phyloP scores from a whole-genome alignment of 2,888 invertebrate species.

The Dynastes maya region DNA sequence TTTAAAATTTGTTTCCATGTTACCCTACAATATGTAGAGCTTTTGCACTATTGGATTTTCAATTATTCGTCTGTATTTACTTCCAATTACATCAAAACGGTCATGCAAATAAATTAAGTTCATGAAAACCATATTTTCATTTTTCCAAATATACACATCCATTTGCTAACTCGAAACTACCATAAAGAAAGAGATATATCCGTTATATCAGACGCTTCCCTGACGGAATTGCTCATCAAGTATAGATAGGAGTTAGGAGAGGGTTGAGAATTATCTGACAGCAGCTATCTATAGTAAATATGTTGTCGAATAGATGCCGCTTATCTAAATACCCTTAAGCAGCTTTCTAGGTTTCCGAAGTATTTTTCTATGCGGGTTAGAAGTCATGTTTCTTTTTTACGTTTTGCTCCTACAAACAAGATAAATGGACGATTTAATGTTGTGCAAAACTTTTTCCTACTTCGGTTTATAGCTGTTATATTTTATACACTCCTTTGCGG shows the following conservation, averaged over 20 bases:
- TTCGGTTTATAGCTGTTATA: constrained; percentile 5
- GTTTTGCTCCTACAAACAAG: not conserved
- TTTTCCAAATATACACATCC: too few species aligned
- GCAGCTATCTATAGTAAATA: constrained; percentile 34
- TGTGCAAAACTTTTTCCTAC: constrained; percentile 11
- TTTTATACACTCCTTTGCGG: not conserved
- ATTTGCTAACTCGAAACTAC: not conserved
- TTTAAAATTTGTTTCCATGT: too few species aligned
- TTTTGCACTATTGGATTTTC: too few species aligned
- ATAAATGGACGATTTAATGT: constrained; percentile 13
- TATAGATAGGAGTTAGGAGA: constrained; percentile 20
- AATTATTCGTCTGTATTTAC: too few species aligned
- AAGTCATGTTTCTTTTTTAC: constrained; percentile 11
- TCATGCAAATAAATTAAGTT: too few species aligned
- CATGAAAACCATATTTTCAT: too few species aligned
- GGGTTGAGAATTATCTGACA: constrained; percentile 26
- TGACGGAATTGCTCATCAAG: constrained; percentile 28
- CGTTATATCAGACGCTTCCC: not conserved
- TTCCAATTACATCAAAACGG: too few species aligned
- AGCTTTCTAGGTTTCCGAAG: constrained; percentile 6
- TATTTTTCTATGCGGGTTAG: constrained; percentile 28
- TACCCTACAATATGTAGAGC: too few species aligned
- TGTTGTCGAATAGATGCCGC: constrained; percentile 39
- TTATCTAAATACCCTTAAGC: constrained; percentile 41
- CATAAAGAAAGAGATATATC: constrained; percentile 10